A percentile compares a stretch with the other conserved stretches of the same genome.
Evolutionary conservation across 1,140 invertebrate genomes (phyloP).

Genomic region (Pantala flavescens): DNA sequence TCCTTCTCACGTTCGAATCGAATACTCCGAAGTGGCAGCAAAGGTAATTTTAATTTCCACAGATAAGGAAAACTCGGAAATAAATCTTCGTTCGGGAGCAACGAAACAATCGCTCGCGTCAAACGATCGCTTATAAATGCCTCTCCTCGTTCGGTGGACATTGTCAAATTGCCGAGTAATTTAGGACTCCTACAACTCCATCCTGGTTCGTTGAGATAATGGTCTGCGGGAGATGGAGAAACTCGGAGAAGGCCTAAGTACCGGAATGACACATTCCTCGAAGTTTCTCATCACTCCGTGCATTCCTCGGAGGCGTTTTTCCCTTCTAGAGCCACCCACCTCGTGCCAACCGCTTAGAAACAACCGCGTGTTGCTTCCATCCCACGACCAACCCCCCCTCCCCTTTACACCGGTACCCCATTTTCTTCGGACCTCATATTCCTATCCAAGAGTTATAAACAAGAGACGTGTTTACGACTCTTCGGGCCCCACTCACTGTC

Average conservation of each 20-base stretch:
- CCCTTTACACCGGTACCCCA: neutral
- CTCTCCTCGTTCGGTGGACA: no score
- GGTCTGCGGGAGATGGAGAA: neutral
- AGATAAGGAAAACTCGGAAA: no score
- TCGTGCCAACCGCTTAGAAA: neutral
- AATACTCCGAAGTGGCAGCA: no score
- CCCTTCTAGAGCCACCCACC: neutral
- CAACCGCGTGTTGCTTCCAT: neutral
- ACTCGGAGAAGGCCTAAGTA: neutral
- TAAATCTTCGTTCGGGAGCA: no score
- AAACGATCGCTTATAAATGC: no score
- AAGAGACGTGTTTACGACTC: neutral
- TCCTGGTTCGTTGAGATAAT: neutral
- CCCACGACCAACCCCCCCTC: neutral
- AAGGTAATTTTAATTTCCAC: no score
- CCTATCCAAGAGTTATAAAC: neutral
- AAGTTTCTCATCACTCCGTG: slow-evolving; percentile 1
- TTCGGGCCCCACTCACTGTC: neutral
- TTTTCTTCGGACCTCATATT: slow-evolving; percentile 3
- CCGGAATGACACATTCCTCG: neutral
- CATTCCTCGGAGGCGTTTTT: neutral
- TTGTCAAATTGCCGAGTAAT: no score
- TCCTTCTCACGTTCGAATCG: no score
- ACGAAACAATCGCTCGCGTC: no score
- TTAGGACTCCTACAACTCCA: neutral